Conservation (phyloP, 2,888 invertebrate species). For the Apamea sordens region DNA sequence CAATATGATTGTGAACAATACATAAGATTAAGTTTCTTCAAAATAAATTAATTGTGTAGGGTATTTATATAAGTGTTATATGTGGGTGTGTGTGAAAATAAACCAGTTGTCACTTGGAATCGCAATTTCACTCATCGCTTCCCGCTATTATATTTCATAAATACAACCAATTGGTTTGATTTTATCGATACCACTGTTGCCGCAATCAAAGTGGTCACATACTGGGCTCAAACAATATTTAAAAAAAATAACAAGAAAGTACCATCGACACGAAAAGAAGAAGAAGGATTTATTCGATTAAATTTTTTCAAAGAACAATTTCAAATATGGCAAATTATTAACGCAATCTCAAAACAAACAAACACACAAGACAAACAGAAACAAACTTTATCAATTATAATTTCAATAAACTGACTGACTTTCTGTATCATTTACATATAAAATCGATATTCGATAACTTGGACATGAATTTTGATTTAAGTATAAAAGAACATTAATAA, state of each 20-base stretch:
- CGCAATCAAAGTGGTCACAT: neutral
- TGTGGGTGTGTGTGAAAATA: too few relatives aligned
- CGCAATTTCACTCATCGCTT: too few relatives aligned
- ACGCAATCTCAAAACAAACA: conserved; percentile 26
- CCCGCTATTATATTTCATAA: too few relatives aligned
- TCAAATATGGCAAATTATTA: conserved; percentile 21
- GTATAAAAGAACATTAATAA: too few relatives aligned
- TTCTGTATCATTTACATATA: conserved; percentile 51
- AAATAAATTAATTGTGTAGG: neutral
- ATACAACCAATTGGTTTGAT: too few relatives aligned
- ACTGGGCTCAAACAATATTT: neutral
- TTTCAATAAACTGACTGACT: conserved; percentile 30
- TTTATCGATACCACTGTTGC: neutral
- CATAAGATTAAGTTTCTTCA: neutral
- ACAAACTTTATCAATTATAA: conserved; percentile 67
- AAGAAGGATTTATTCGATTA: neutral
- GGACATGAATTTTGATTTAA: conserved; percentile 23
- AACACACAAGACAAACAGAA: conserved; percentile 36
- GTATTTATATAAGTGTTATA: too few relatives aligned
- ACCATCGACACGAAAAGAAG: neutral
- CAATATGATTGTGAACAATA: conserved; percentile 10
- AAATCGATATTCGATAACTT: conserved; percentile 11
- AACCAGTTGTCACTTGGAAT: too few relatives aligned
- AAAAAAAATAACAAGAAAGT: neutral
- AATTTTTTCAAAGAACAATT: neutral